A percentile compares a stretch with the other conserved stretches of the same genome.
Evolutionary conservation across 2,888 invertebrate species (phyloP).

Genomic region (Lysandra coridon): DNA sequence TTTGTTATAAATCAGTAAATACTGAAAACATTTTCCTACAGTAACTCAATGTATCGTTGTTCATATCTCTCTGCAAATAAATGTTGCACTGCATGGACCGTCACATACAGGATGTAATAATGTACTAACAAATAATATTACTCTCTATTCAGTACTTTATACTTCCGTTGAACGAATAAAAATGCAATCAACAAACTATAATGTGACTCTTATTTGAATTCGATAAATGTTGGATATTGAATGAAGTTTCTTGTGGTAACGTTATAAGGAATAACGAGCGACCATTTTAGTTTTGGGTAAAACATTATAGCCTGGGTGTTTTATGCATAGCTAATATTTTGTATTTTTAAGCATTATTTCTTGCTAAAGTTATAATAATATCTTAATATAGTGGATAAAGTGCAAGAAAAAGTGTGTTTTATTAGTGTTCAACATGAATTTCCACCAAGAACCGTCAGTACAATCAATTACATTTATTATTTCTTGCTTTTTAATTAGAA

Average conservation of each 20-base stretch:
- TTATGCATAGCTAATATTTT: background rate
- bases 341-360: background rate
- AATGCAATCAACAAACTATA: slow-evolving; percentile 20
- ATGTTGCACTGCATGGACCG: background rate
- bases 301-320: background rate
- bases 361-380: no score
- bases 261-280: background rate
- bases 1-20: background rate
- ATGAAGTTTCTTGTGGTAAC: background rate
- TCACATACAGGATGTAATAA: slow-evolving; percentile 27
- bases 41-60: background rate
- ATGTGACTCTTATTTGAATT: slow-evolving; percentile 17
- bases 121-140: slow-evolving; percentile 12
- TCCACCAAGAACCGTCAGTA: no score
- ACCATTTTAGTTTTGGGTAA: background rate
- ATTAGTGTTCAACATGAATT: no score
- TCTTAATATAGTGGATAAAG: no score
- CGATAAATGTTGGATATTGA: background rate
- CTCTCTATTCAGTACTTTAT: background rate
- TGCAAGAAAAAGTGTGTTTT: no score
- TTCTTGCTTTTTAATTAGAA: no score
- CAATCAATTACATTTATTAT: no score
- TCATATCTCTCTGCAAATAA: background rate
- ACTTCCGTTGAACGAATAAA: slow-evolving; percentile 20
- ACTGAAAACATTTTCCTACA: background rate